These are phyloP conservation scores for Paracyclopina nana DNA, from an alignment of 1,140 invertebrate genomes.

Conservation along the genomic window DNA sequence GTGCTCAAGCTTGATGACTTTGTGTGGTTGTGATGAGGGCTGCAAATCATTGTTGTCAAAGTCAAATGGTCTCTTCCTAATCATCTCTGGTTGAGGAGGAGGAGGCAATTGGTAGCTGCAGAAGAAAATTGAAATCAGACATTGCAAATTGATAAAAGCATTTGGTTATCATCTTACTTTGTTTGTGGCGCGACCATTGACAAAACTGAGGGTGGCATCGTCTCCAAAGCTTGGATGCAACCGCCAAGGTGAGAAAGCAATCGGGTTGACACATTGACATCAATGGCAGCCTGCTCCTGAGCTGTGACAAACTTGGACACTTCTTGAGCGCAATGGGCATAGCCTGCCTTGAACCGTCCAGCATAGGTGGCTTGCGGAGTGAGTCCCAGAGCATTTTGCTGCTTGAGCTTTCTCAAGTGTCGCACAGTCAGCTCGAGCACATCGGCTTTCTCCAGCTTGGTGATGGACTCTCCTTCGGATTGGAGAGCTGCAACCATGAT, in stretches of 20 bases:
- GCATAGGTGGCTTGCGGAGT: constrained; percentile 30
- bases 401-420: constrained; percentile 48
- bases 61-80: background rate
- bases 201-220: background rate
- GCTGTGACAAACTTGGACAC: constrained; percentile 15
- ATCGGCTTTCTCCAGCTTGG: constrained; percentile 72
- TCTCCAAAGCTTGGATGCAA: background rate
- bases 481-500: constrained; percentile 67
- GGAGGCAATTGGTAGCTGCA: background rate
- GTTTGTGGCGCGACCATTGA: too few species aligned
- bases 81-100: background rate
- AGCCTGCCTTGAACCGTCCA: constrained; percentile 5
- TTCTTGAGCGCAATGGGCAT: constrained; percentile 5
- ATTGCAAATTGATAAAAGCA: too few species aligned
- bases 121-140: too few species aligned
- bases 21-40: background rate
- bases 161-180: too few species aligned
- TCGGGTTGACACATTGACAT: background rate
- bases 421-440: constrained; percentile 80
- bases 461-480: constrained; percentile 51
- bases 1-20: background rate
- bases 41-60: background rate
- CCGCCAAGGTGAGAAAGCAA: background rate
- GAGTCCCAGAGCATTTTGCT: constrained; percentile 25
- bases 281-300: background rate